Evolutionary conservation across 2,888 invertebrate genomes (phyloP), one percentile per base, ranked within the genome.

Genomic region (Oligia strigilis): DNA sequence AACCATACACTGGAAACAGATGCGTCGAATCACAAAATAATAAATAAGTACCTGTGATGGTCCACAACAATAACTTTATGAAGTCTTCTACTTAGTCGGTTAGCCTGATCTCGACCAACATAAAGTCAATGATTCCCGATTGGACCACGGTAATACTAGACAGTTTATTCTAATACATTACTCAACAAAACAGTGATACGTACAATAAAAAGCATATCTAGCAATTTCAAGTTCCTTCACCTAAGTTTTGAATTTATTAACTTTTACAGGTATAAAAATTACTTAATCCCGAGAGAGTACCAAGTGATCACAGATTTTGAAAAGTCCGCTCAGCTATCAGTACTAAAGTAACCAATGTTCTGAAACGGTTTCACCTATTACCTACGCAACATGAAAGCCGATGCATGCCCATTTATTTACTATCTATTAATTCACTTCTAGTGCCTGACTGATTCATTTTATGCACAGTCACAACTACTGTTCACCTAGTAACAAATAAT

Each of bases 281-380:
- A 95, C 95, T 96, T 96, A 95, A 96, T 93, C 95, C 93, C 94
- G 93, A 97, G 96, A 97, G 97, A 97, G 97, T 97, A 97, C 97
- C 95, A 96, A 94, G 95, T 96, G 95, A 97, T 97, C 97, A 97
- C 97, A 97, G 97, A 97, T 97, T 96, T 93, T 94, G 95, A 96
- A 94, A 94, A 91, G 89, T 94, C 96, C 96, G 96, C 92, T 94
- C 94, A 92, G 93, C 81, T 92, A 95, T 92, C 91, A 95, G 94
- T 95, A 94, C 94, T 94, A 94, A 94, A 94, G 94, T 95, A 92
- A 95, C 94, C 92, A 96, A 95, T 89, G 90, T 91, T 90, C 90
- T 91, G 94, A 94, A 94, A 96, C 96, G 96, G 96, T 94, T 94
- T 93, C 90, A 91, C 95, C 93, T 96, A 95, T 91, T 91, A 93